A percentile compares a stretch with the other conserved stretches of the same genome.
phyloP scores from a whole-genome alignment of 2,888 invertebrate genomes.

The Tryphoninae sp. region DNA sequence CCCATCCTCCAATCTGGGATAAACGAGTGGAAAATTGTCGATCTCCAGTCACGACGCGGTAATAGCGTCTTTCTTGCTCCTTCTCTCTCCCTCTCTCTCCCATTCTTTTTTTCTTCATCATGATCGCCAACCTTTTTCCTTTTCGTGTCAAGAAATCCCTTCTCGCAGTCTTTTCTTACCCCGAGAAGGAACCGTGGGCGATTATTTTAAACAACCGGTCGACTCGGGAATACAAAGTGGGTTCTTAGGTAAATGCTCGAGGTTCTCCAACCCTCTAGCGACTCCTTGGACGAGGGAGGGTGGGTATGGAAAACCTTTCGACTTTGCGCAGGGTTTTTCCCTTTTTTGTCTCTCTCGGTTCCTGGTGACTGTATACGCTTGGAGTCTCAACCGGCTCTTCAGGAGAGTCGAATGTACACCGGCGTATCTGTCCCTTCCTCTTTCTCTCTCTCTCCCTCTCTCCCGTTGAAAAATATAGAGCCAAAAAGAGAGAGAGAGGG shows the following conservation, averaged over 20 bases:
- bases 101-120: background rate
- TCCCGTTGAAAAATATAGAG: too few species aligned
- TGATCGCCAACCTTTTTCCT: conserved; percentile 18
- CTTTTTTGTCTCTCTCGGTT: conserved; percentile 35
- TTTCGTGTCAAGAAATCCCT: conserved; percentile 15
- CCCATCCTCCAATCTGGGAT: background rate
- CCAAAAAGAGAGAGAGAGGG: too few species aligned
- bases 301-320: conserved; percentile 38
- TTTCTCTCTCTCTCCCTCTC: too few species aligned
- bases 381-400: conserved; percentile 14
- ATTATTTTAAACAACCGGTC: conserved; percentile 78
- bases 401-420: conserved; percentile 27
- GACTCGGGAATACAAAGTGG: conserved; percentile 77
- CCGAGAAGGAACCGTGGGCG: conserved; percentile 67
- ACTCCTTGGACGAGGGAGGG: conserved; percentile 24
- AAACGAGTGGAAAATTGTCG: conserved; percentile 20
- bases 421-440: background rate
- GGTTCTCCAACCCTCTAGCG: conserved; percentile 56
- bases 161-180: conserved; percentile 37
- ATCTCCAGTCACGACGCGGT: conserved; percentile 22
- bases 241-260: conserved; percentile 77
- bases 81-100: too few species aligned
- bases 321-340: conserved; percentile 55
- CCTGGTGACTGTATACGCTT: too few species aligned
- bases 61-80: conserved; percentile 3